Conservation (phyloP, 2,888 invertebrate species). For the Drosophila niveifrons region DNA sequence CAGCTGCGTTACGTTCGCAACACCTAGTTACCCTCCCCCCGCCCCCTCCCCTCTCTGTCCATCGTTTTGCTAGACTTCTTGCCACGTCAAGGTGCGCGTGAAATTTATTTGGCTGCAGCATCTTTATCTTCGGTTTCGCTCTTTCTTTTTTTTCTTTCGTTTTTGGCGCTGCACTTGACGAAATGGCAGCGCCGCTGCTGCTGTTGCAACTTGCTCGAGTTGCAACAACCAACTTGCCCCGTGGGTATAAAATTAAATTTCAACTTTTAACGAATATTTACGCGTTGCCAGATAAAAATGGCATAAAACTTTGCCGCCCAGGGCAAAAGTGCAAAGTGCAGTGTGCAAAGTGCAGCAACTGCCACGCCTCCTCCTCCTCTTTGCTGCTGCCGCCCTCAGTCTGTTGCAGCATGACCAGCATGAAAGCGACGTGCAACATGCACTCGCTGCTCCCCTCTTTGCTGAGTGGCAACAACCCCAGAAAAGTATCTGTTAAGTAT, state of each 20-base stretch:
- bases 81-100: conserved; percentile 59
- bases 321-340: conserved; percentile 46
- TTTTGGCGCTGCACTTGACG: conserved; percentile 63
- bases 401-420: conserved; percentile 36
- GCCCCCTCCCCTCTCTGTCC: background rate
- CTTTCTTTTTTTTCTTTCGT: conserved; percentile 1
- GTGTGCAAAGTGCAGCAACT: conserved; percentile 36
- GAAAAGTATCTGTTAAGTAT: conserved; percentile 73
- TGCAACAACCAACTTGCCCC: conserved; percentile 46
- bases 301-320: conserved; percentile 73
- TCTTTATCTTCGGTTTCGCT: conserved; percentile 58
- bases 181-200: conserved; percentile 53
- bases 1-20: conserved; percentile 48
- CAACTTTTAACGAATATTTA: conserved; percentile 81
- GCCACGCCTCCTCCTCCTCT: background rate
- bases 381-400: background rate
- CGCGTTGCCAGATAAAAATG: conserved; percentile 79
- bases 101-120: conserved; percentile 75
- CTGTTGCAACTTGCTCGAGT: conserved; percentile 20
- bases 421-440: conserved; percentile 51
- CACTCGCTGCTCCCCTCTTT: conserved; percentile 1
- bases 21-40: background rate
- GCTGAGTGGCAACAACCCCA: conserved; percentile 49
- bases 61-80: conserved; percentile 4
- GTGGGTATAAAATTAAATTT: conserved; percentile 79